Percentiles rank a stretch among this genome's conserved stretches.
phyloP scores from a whole-genome alignment of 2,797 vertebrate species.

The Steatocranus sp. region DNA sequence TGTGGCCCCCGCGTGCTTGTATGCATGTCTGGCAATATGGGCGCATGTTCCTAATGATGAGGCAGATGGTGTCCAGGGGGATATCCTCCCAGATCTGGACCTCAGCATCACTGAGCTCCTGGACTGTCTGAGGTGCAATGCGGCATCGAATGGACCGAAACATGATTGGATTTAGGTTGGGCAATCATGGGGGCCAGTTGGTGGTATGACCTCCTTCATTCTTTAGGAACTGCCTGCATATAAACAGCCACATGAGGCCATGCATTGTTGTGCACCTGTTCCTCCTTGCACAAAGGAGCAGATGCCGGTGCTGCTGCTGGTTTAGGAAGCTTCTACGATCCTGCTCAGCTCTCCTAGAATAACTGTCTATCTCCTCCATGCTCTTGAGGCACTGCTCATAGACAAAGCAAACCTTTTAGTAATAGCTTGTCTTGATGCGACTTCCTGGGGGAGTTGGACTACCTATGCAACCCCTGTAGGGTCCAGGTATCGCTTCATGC shows the following conservation, averaged over 20 bases:
- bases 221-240: not conserved
- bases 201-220: not conserved
- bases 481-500: not conserved
- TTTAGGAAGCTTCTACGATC: not conserved
- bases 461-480: not conserved
- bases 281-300: not conserved
- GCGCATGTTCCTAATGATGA: not conserved
- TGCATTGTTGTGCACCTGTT: not conserved
- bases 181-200: not conserved
- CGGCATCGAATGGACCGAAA: not conserved
- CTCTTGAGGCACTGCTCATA: not conserved
- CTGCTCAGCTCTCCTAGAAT: not conserved
- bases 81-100: not conserved
- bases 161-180: not conserved
- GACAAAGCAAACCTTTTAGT: not conserved
- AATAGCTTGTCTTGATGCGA: not conserved
- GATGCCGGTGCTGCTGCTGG: not conserved
- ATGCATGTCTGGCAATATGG: not conserved
- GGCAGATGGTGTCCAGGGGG: not conserved
- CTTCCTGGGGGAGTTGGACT: not conserved
- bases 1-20: not conserved
- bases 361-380: not conserved
- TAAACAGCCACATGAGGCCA: not conserved
- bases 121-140: not conserved
- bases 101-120: not conserved